Conservation (phyloP, 2,888 invertebrate species). For the Homarus gammarus region DNA sequence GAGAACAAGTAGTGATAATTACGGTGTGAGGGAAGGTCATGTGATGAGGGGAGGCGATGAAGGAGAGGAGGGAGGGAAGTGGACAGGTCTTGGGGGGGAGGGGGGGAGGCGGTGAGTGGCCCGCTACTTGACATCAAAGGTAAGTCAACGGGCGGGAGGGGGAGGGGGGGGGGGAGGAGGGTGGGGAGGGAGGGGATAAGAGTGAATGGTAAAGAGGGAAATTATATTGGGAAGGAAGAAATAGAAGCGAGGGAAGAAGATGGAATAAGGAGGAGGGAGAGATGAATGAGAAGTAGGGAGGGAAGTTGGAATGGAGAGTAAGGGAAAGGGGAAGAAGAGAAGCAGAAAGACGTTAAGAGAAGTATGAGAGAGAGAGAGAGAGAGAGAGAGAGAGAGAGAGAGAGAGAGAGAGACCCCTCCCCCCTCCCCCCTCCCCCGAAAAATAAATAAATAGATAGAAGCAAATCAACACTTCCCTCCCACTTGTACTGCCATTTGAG, state of each 20-base stretch:
- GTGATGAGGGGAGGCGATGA: no score
- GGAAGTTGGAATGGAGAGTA: background rate
- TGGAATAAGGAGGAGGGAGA: no score
- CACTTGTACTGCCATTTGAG: background rate
- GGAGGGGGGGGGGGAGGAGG: background rate
- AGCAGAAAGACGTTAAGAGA: background rate
- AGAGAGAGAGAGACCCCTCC: background rate
- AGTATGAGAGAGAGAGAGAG: background rate
- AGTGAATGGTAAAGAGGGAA: background rate
- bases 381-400: background rate
- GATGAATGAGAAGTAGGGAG: background rate
- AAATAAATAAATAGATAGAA: background rate
- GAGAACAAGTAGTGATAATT: no score
- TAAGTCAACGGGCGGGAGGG: no score
- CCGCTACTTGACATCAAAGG: no score
- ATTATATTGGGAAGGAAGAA: background rate
- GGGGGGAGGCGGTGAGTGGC: no score
- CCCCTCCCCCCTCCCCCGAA: no score
- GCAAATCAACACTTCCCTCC: background rate
- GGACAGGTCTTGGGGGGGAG: background rate
- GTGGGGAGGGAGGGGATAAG: no score
- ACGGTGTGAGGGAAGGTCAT: no score
- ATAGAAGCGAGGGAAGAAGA: no score
- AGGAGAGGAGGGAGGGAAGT: background rate
- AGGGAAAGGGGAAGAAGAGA: background rate